Evolutionary conservation across 1,140 invertebrate species (phyloP).

Genomic region (Drosophila ohnishii): DNA sequence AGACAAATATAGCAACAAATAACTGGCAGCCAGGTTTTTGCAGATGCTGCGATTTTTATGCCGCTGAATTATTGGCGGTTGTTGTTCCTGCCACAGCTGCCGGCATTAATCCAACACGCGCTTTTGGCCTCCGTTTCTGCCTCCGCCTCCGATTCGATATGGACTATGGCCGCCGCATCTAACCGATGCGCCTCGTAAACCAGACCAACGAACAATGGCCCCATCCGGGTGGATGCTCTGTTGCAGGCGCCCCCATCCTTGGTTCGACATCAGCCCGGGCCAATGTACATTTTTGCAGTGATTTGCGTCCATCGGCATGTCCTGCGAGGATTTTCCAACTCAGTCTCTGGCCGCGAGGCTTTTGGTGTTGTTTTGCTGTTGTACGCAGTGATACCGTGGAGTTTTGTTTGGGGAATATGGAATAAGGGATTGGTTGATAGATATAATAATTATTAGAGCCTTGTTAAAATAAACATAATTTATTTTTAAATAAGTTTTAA

Average conservation of each 20-base stretch:
- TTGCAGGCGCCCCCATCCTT: constrained; percentile 4
- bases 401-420: neutral
- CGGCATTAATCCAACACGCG: constrained; percentile 63
- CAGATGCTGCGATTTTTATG: constrained; percentile 76
- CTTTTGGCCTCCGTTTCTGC: neutral
- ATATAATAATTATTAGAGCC: too few species aligned
- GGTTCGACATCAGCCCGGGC: constrained; percentile 17
- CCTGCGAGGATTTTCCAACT: constrained; percentile 36
- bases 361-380: constrained; percentile 22
- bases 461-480: neutral
- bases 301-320: constrained; percentile 74
- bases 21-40: constrained; percentile 41
- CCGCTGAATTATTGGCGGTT: constrained; percentile 76
- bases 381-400: neutral
- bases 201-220: constrained; percentile 52
- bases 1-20: constrained; percentile 73
- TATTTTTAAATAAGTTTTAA: neutral
- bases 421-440: neutral
- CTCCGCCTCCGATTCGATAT: constrained; percentile 6
- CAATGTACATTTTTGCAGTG: constrained; percentile 66
- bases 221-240: constrained; percentile 29
- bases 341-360: constrained; percentile 14
- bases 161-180: constrained; percentile 15
- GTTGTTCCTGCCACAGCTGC: constrained; percentile 65
- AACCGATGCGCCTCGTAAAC: constrained; percentile 68